These are phyloP conservation scores for Polydrusus tereticollis DNA, from an alignment of 2,888 invertebrate genomes.

Conservation along the genomic window DNA sequence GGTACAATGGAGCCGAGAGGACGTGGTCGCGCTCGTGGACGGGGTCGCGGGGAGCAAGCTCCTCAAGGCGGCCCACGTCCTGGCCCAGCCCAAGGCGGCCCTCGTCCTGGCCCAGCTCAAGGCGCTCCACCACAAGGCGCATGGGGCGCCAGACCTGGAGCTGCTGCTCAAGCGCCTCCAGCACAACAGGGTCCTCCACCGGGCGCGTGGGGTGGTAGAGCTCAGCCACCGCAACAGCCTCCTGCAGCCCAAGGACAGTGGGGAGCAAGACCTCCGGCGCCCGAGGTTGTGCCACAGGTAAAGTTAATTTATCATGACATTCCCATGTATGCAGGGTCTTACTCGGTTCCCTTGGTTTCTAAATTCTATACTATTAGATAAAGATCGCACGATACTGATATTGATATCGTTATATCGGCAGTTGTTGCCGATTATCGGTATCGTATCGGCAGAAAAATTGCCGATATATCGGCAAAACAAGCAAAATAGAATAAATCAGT, in stretches of 20 bases:
- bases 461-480: too few relatives aligned
- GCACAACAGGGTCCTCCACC: slow-evolving; percentile 39
- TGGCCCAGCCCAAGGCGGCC: slow-evolving; percentile 59
- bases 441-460: too few relatives aligned
- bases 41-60: slow-evolving; percentile 56
- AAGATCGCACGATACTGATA: too few relatives aligned
- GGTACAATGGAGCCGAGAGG: slow-evolving; percentile 53
- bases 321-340: too few relatives aligned
- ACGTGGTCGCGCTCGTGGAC: slow-evolving; percentile 65
- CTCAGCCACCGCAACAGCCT: slow-evolving; percentile 47
- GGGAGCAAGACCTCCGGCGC: slow-evolving; percentile 21
- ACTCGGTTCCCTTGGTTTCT: too few relatives aligned
- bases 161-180: slow-evolving; percentile 24
- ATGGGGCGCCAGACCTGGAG: slow-evolving; percentile 49
- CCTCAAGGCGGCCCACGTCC: slow-evolving; percentile 16
- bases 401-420: too few relatives aligned
- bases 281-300: slow-evolving; percentile 11
- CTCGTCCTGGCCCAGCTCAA: slow-evolving; percentile 52
- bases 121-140: slow-evolving; percentile 48
- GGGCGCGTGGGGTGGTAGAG: slow-evolving; percentile 55
- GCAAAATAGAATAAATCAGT: too few relatives aligned
- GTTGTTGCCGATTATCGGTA: too few relatives aligned
- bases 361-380: too few relatives aligned
- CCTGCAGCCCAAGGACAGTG: slow-evolving; percentile 44
- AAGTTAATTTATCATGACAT: neutral